phyloP scores from a whole-genome alignment of 1,140 invertebrate genomes.

The Armadillidium nasatum region DNA sequence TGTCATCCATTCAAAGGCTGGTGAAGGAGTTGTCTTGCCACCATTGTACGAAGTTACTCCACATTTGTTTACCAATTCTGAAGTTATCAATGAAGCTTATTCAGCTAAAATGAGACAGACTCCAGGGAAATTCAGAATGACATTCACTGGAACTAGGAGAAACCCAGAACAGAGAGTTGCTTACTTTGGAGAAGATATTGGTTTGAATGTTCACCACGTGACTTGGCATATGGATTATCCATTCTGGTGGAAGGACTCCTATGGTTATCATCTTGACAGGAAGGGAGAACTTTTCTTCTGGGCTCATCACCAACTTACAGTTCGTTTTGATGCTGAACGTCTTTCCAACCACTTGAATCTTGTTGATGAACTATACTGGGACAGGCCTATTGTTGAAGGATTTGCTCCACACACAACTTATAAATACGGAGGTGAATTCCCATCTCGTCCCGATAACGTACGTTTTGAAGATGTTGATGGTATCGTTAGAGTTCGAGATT shows the following conservation, averaged over 20 bases:
- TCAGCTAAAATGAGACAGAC: conserved; percentile 48
- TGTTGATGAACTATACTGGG: conserved; percentile 50
- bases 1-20: conserved; percentile 53
- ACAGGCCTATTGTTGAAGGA: conserved; percentile 53
- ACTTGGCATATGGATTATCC: conserved; percentile 54
- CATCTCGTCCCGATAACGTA: conserved; percentile 55
- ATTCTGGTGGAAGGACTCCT: conserved; percentile 51
- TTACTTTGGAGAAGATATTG: conserved; percentile 66
- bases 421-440: conserved; percentile 60
- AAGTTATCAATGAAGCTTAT: conserved; percentile 46
- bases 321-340: conserved; percentile 54
- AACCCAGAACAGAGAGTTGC: conserved; percentile 54
- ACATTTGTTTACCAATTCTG: conserved; percentile 52
- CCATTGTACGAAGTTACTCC: conserved; percentile 62
- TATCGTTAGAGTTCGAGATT: conserved; percentile 48
- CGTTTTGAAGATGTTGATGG: conserved; percentile 51
- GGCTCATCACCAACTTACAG: conserved; percentile 54
- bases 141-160: conserved; percentile 35
- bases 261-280: conserved; percentile 46
- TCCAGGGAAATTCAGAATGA: conserved; percentile 42
- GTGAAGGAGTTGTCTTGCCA: conserved; percentile 50
- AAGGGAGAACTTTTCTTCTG: conserved; percentile 51
- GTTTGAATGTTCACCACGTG: conserved; percentile 64
- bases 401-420: conserved; percentile 60
- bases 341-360: conserved; percentile 51